Conservation (phyloP, 2,797 vertebrate genomes). For the Allobates femoralis region DNA sequence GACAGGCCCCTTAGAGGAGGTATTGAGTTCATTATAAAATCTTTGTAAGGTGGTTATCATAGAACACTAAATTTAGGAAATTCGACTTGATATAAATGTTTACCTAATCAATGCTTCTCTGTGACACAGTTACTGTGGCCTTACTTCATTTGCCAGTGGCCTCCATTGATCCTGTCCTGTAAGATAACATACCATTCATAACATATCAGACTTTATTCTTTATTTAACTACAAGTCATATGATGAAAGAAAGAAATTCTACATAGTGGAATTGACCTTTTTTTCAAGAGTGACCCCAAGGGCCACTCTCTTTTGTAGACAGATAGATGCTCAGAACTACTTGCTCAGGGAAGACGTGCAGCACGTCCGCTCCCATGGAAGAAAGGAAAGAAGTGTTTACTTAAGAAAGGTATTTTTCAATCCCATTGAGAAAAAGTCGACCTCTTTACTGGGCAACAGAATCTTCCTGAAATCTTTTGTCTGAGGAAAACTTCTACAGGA, state of each 20-base stretch:
- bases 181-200: conserved; percentile 16
- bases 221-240: neutral
- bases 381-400: conserved; percentile 44
- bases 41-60: neutral
- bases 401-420: conserved; percentile 34
- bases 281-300: neutral
- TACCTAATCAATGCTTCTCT: neutral
- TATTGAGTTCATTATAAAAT: neutral
- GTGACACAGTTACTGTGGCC: neutral
- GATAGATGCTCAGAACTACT: conserved; percentile 1
- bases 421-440: conserved; percentile 18
- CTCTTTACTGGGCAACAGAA: conserved; percentile 14
- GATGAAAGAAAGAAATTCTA: conserved; percentile 13
- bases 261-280: neutral
- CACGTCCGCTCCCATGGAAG: conserved; percentile 29
- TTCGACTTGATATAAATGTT: neutral
- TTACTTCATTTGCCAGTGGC: neutral
- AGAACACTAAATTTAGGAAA: neutral
- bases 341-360: neutral
- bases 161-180: conserved; percentile 1
- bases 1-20: neutral
- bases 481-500: conserved; percentile 25
- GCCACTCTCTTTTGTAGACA: neutral
- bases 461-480: conserved; percentile 26
- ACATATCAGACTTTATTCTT: neutral